A percentile compares a stretch with the other conserved stretches of the same genome.
phyloP scores from a whole-genome alignment of 2,113 vertebrate species.

The Pungitius pungitius region DNA sequence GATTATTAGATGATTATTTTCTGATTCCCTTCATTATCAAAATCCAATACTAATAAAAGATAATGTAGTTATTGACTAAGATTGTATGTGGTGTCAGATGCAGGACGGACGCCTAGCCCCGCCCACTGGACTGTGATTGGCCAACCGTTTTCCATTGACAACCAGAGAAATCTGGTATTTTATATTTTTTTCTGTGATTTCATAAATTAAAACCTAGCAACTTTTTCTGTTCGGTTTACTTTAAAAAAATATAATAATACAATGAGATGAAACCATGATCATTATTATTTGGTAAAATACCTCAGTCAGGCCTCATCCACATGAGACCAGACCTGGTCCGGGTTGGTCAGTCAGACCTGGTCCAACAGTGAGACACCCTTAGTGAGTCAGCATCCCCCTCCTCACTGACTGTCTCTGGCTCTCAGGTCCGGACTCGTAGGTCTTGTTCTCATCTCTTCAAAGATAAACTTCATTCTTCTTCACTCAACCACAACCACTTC shows the following conservation, averaged over 20 bases:
- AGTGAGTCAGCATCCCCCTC: neutral
- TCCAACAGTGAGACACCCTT: neutral
- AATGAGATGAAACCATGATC: no score
- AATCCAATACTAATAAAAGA: neutral
- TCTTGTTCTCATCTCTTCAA: conserved; percentile 50
- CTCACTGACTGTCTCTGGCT: no score
- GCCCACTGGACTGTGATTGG: neutral
- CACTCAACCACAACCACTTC: conserved; percentile 67
- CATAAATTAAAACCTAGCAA: no score
- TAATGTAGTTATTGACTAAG: neutral
- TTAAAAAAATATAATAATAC: no score
- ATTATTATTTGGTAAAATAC: no score
- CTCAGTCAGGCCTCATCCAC: no score
- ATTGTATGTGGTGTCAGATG: neutral
- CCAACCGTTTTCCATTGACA: no score
- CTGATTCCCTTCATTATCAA: neutral
- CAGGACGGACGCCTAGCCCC: neutral
- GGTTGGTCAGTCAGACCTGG: neutral
- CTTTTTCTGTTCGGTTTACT: no score
- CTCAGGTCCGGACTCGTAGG: conserved; percentile 59
- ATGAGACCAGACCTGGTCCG: neutral
- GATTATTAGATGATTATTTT: no score
- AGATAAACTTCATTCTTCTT: conserved; percentile 75
- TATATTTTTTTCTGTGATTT: neutral
- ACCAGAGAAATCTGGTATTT: neutral